A percentile compares a stretch with the other conserved stretches of the same genome.
Conservation (phyloP, 1,140 invertebrate genomes). For the Rhyacophila brunnea region DNA sequence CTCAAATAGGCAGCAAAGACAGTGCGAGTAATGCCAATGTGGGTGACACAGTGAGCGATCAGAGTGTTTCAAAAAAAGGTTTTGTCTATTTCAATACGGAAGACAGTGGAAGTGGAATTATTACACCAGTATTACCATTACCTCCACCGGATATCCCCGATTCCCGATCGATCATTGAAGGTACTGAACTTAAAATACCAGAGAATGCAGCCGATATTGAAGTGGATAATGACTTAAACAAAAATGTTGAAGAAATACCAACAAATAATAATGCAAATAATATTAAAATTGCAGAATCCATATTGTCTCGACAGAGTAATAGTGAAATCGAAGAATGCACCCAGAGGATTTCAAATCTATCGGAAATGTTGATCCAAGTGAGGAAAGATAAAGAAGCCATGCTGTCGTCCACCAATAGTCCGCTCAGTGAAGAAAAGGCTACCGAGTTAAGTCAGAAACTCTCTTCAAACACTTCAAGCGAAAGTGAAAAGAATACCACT, state of each 20-base stretch:
- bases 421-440: conserved; percentile 25
- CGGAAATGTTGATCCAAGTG: conserved; percentile 56
- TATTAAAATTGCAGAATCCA: neutral
- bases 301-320: conserved; percentile 16
- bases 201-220: neutral
- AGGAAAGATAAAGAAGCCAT: conserved; percentile 53
- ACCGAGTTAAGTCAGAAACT: conserved; percentile 26
- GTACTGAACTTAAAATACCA: neutral
- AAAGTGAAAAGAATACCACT: neutral
- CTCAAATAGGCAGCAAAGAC: no score
- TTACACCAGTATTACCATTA: no score
- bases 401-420: conserved; percentile 16
- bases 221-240: neutral
- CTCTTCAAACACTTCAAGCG: neutral
- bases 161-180: neutral
- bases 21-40: no score
- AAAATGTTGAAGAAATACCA: neutral
- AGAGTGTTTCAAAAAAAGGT: no score
- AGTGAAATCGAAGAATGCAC: conserved; percentile 55
- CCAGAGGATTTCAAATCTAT: conserved; percentile 54
- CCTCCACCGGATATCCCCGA: neutral
- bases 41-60: no score
- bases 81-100: no score
- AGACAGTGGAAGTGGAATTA: no score
- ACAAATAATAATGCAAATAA: no score